These are phyloP conservation scores for Sebastiscus tertius DNA, from an alignment of 2,797 vertebrate genomes.

Conservation along the genomic window DNA sequence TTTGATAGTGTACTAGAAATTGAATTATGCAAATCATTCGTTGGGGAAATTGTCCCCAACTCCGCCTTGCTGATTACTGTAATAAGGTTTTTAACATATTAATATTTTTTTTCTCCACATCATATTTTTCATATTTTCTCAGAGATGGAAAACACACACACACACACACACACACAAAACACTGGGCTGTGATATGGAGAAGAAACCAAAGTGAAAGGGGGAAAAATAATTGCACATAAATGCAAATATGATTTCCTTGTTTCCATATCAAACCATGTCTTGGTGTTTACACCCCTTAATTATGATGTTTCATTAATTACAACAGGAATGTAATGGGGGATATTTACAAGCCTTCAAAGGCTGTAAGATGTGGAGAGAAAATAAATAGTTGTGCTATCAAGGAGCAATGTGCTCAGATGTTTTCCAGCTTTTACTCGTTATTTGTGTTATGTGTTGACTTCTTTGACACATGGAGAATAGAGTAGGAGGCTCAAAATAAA, in stretches of 20 bases:
- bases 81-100: conserved; percentile 65
- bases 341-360: conserved; percentile 70
- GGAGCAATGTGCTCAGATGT: conserved; percentile 32
- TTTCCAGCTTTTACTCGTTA: conserved; percentile 34
- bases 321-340: conserved; percentile 60
- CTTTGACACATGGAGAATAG: neutral
- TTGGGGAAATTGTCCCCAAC: conserved; percentile 57
- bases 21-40: conserved; percentile 70
- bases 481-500: neutral
- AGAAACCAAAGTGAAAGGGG: conserved; percentile 14
- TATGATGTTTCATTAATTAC: conserved; percentile 71
- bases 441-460: conserved; percentile 23
- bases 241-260: conserved; percentile 72
- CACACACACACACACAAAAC: conserved; percentile 13
- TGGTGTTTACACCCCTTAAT: conserved; percentile 71
- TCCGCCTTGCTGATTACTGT: conserved; percentile 62
- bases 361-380: conserved; percentile 39
- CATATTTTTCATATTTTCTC: conserved; percentile 53
- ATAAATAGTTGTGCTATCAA: conserved; percentile 42
- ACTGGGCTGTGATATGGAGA: conserved; percentile 44
- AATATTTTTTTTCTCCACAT: conserved; percentile 34
- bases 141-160: conserved; percentile 12
- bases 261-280: conserved; percentile 72
- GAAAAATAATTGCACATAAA: conserved; percentile 62
- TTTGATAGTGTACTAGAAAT: conserved; percentile 69